Evolutionary conservation across 2,113 vertebrate genomes (phyloP).

Genomic region (Callopanchax toddi): DNA sequence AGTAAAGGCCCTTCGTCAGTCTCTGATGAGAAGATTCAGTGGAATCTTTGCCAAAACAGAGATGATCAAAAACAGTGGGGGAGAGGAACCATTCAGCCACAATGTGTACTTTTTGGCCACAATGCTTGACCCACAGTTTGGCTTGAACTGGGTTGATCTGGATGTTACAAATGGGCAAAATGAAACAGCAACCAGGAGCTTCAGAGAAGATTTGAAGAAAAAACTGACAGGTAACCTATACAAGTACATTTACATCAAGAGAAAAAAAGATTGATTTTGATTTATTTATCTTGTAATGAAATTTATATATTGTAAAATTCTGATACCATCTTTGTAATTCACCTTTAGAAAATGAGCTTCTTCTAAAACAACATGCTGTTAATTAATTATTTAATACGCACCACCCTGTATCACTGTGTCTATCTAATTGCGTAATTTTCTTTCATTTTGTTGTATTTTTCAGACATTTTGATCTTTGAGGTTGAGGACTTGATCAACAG

Average conservation of each 20-base stretch:
- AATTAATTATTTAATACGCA: neutral
- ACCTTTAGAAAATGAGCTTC: too few relatives aligned
- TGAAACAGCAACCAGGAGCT: neutral
- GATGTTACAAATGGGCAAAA: neutral
- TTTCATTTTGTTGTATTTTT: too few relatives aligned
- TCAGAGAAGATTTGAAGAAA: neutral
- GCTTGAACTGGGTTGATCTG: slow-evolving; percentile 1
- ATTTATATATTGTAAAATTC: too few relatives aligned
- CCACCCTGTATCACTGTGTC: neutral
- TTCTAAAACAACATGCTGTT: too few relatives aligned
- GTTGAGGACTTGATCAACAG: neutral
- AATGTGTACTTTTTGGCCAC: neutral
- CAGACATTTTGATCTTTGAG: too few relatives aligned
- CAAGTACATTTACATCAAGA: too few relatives aligned
- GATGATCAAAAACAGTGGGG: too few relatives aligned
- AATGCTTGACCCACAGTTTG: slow-evolving; percentile 8
- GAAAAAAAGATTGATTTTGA: too few relatives aligned
- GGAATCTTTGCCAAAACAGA: neutral
- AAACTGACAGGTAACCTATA: neutral
- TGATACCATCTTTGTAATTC: too few relatives aligned
- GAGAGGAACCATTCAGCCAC: neutral
- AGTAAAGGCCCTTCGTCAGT: neutral
- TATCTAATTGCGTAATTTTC: neutral
- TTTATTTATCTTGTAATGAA: too few relatives aligned
- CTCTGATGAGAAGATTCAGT: neutral